phyloP scores from a whole-genome alignment of 2,888 invertebrate species.

The Aricia artaxerxes region DNA sequence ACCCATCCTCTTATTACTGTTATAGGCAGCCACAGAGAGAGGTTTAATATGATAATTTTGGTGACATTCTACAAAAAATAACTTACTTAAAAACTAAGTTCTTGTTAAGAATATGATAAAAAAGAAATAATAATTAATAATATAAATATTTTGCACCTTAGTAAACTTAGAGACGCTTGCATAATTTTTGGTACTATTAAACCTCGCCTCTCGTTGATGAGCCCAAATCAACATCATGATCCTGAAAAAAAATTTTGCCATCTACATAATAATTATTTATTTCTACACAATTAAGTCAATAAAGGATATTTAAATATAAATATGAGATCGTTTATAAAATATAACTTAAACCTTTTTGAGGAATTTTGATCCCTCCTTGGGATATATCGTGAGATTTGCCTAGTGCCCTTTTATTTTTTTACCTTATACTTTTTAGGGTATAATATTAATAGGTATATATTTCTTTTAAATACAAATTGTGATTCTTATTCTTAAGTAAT shows the following conservation, averaged over 20 bases:
- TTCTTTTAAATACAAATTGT: background rate
- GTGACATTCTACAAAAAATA: conserved; percentile 56
- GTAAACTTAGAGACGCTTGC: conserved; percentile 46
- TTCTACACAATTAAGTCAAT: background rate
- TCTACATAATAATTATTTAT: background rate
- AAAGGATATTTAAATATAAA: too few relatives aligned
- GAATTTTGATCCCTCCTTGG: too few relatives aligned
- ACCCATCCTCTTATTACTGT: conserved; percentile 59
- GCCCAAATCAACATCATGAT: conserved; percentile 56
- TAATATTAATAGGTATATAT: background rate
- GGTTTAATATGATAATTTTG: conserved; percentile 53
- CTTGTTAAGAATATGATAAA: background rate
- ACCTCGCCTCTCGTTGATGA: conserved; percentile 50
- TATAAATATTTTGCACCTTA: conserved; percentile 38
- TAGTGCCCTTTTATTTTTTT: background rate
- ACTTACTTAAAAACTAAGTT: background rate
- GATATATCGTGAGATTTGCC: too few relatives aligned
- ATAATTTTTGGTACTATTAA: conserved; percentile 45
- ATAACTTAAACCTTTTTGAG: background rate
- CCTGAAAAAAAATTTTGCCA: conserved; percentile 44
- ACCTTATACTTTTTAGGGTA: background rate
- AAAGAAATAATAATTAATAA: background rate
- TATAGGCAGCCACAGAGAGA: conserved; percentile 67
- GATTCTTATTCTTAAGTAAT: background rate
- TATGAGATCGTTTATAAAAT: background rate